A percentile compares a stretch with the other conserved stretches of the same genome.
Evolutionary conservation across 2,797 vertebrate species (phyloP).

Genomic region (Peromyscus eremicus): DNA sequence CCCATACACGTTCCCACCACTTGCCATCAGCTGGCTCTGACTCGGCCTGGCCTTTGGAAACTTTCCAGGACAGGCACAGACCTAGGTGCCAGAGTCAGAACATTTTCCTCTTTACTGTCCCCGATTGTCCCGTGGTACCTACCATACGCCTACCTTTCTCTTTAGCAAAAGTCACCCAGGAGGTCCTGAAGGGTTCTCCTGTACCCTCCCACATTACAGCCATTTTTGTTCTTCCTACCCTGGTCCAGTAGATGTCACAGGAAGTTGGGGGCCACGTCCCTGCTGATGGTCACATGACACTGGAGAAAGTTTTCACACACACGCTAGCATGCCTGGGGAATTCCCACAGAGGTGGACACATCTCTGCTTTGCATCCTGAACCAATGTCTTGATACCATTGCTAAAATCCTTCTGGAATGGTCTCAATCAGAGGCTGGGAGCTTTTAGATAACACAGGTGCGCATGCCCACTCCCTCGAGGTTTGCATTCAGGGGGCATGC

Average conservation of each 20-base stretch:
- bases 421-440: accelerated
- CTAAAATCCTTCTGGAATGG: not conserved
- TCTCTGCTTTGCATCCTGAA: not conserved
- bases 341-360: not conserved
- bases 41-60: no score
- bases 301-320: accelerated
- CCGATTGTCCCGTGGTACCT: accelerated
- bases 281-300: accelerated
- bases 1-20: accelerated
- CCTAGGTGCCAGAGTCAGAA: accelerated
- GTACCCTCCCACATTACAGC: accelerated
- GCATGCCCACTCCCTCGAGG: not conserved
- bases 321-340: no score
- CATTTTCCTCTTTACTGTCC: not conserved
- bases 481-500: not conserved
- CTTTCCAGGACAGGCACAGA: accelerated
- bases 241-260: accelerated
- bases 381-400: not conserved
- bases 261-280: no score
- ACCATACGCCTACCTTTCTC: not conserved
- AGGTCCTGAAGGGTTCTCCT: not conserved
- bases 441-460: not conserved
- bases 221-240: not conserved
- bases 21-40: not conserved
- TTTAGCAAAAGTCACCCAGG: not conserved